These are phyloP conservation scores for Schizothorax lantsangensis DNA, from an alignment of 2,797 vertebrate species.

Conservation along the genomic window DNA sequence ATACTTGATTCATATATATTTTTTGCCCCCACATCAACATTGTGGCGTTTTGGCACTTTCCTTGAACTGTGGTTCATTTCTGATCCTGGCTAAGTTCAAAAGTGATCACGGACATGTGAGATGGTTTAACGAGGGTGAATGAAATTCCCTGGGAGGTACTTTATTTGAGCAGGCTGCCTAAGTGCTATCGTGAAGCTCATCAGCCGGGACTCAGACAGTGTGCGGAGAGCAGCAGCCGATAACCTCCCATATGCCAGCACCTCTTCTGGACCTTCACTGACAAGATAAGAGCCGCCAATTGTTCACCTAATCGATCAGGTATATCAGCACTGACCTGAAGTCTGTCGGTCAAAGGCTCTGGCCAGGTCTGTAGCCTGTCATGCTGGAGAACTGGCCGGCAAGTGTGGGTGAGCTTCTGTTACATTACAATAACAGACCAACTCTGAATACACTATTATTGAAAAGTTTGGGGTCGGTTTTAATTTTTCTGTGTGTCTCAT, in stretches of 20 bases:
- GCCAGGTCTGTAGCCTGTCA: neutral
- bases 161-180: conserved; percentile 46
- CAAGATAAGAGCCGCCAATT: conserved; percentile 64
- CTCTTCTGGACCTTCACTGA: conserved; percentile 50
- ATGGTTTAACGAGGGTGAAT: neutral
- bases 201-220: conserved; percentile 51
- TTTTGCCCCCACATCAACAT: neutral
- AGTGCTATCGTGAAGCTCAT: conserved; percentile 58
- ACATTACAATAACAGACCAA: neutral
- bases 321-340: conserved; percentile 49
- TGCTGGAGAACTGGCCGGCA: neutral
- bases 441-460: neutral
- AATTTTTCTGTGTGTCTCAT: neutral
- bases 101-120: neutral
- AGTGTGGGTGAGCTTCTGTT: neutral
- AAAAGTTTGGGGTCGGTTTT: neutral
- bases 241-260: conserved; percentile 21
- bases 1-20: neutral
- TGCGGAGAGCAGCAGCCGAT: conserved; percentile 49
- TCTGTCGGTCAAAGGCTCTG: conserved; percentile 46
- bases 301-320: conserved; percentile 58
- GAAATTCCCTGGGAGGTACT: conserved; percentile 22
- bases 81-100: neutral
- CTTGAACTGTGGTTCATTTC: neutral
- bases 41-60: neutral